Percentiles rank a stretch among this genome's conserved stretches.
phyloP scores from a whole-genome alignment of 2,797 vertebrate species.

The Lagorchestes hirsutus region DNA sequence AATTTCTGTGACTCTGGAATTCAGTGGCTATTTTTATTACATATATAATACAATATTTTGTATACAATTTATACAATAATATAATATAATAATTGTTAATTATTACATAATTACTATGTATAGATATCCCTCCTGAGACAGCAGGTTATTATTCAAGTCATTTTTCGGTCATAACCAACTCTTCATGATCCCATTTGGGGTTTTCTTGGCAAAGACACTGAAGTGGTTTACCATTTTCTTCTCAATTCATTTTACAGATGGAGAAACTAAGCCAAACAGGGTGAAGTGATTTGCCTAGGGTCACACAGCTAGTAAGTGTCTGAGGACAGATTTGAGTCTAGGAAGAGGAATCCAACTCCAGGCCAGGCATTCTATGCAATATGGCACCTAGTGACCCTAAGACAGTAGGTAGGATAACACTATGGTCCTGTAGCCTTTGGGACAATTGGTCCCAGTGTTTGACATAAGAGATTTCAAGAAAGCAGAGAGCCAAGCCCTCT shows the following conservation, averaged over 20 bases:
- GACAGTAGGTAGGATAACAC: not conserved
- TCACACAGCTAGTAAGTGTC: not conserved
- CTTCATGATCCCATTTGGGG: too few species aligned
- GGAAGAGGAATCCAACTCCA: not conserved
- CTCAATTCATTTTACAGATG: not conserved
- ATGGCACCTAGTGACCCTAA: not conserved
- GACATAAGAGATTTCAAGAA: not conserved
- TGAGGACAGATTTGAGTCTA: not conserved
- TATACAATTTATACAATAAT: too few species aligned
- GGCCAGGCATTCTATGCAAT: not conserved
- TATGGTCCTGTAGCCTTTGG: too few species aligned
- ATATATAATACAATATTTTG: too few species aligned
- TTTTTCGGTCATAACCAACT: not conserved
- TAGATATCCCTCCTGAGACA: not conserved
- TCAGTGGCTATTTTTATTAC: not conserved
- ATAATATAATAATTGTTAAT: too few species aligned
- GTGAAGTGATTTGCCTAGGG: too few species aligned
- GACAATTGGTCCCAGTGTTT: too few species aligned
- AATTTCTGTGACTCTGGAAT: not conserved
- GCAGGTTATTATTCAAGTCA: not conserved
- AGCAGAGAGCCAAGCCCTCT: not conserved
- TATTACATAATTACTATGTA: not conserved
- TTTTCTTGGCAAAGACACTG: too few species aligned
- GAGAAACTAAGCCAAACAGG: not conserved
- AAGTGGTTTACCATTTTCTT: too few species aligned